phyloP scores from a whole-genome alignment of 2,797 vertebrate genomes.

The Rhabdophis nuchalis region DNA sequence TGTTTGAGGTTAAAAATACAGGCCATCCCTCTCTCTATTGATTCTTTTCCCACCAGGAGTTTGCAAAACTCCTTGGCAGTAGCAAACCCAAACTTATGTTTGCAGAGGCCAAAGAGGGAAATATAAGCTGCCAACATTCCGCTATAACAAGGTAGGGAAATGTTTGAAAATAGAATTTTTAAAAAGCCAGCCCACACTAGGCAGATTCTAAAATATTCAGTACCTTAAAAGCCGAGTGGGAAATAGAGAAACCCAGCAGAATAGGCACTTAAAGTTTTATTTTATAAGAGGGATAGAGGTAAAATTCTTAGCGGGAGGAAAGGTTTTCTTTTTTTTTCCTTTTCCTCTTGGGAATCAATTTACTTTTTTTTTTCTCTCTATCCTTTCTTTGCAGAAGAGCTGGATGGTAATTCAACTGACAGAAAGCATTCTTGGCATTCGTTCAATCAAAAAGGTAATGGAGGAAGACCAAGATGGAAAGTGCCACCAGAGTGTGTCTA shows the following conservation, averaged over 20 bases:
- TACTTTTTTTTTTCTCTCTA: conserved; percentile 49
- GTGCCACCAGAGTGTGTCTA: not conserved
- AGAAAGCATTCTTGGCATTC: conserved; percentile 62
- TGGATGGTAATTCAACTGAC: conserved; percentile 53
- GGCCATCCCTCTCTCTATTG: not conserved
- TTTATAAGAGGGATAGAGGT: conserved; percentile 38
- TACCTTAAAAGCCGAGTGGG: conserved; percentile 35
- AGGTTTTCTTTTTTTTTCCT: conserved; percentile 53
- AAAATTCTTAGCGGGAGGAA: conserved; percentile 63
- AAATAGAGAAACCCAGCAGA: not conserved
- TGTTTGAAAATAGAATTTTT: conserved; percentile 35
- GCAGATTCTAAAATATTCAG: conserved; percentile 58
- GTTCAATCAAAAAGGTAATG: conserved; percentile 59
- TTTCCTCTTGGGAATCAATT: conserved; percentile 58
- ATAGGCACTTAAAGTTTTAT: conserved; percentile 37
- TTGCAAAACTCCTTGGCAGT: not conserved
- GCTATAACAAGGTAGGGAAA: conserved; percentile 33
- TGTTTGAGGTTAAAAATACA: not conserved
- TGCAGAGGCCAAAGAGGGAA: not conserved
- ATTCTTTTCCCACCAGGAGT: not conserved
- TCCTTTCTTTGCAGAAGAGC: conserved; percentile 45
- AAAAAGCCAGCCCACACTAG: conserved; percentile 42
- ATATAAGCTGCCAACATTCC: conserved; percentile 17
- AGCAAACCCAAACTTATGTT: not conserved
- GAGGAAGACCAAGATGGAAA: conserved; percentile 41